Percentiles rank a stretch among this genome's conserved stretches.
These are phyloP conservation scores for Aythya baeri DNA, from an alignment of 2,113 vertebrate genomes.

Conservation along the genomic window DNA sequence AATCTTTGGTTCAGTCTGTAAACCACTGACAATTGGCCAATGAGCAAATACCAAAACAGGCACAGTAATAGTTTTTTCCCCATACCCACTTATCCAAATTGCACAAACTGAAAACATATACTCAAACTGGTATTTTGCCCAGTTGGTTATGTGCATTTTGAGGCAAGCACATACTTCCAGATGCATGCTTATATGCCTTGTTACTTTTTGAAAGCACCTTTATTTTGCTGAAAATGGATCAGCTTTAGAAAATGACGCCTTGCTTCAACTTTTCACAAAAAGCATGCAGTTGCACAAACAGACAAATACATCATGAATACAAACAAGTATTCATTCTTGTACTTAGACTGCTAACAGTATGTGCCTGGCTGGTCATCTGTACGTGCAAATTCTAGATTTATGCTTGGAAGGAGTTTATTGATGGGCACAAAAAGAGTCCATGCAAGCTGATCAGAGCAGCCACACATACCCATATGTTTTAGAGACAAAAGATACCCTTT, in stretches of 20 bases:
- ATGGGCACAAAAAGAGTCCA: neutral
- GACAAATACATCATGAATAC: neutral
- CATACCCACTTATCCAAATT: neutral
- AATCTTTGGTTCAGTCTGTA: neutral
- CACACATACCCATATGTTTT: neutral
- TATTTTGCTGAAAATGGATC: neutral
- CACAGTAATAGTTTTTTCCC: neutral
- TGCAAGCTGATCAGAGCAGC: neutral
- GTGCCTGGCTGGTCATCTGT: neutral
- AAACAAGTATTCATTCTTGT: neutral
- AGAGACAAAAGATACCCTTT: neutral
- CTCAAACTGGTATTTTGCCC: neutral
- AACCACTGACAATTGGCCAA: neutral
- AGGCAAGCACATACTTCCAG: neutral
- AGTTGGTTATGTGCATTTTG: neutral
- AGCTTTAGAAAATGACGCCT: neutral
- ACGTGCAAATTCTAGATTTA: neutral
- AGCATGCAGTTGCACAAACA: neutral
- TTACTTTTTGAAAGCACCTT: neutral
- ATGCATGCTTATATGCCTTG: neutral
- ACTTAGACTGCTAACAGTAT: neutral
- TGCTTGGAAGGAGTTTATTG: neutral
- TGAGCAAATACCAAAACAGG: neutral
- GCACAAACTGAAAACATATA: neutral
- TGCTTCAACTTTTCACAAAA: neutral